Evolutionary conservation across 2,888 invertebrate species (phyloP).

Genomic region (Aphodius granarius): DNA sequence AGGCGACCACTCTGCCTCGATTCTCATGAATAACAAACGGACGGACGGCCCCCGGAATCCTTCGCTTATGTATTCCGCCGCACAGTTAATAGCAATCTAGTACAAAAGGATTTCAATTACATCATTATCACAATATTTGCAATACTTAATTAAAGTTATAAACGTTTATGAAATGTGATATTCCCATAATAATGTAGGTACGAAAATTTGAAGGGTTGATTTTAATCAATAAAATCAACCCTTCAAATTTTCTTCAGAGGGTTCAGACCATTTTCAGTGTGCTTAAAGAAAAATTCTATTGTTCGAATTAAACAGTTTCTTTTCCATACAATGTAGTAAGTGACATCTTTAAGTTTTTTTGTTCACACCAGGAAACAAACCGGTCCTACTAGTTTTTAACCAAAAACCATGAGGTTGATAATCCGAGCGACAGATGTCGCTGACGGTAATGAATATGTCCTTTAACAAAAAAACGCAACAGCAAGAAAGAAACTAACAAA

Average conservation of each 20-base stretch:
- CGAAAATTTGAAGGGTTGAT: too few species aligned
- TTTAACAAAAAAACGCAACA: conserved; percentile 3
- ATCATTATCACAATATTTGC: neutral
- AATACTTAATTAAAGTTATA: neutral
- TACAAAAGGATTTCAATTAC: neutral
- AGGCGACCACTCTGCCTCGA: conserved; percentile 7
- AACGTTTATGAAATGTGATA: neutral
- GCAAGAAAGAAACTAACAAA: conserved; percentile 4
- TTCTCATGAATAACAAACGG: conserved; percentile 14
- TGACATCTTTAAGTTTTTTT: too few species aligned
- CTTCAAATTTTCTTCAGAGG: too few species aligned
- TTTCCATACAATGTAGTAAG: too few species aligned
- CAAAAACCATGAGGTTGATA: neutral
- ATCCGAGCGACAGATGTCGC: neutral
- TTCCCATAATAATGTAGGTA: neutral
- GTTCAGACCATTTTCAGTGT: too few species aligned
- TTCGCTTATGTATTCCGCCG: conserved; percentile 1
- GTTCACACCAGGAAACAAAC: neutral
- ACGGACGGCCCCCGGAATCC: conserved; percentile 4
- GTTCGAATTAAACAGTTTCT: too few species aligned
- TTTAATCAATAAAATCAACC: too few species aligned
- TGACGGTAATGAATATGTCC: conserved; percentile 13
- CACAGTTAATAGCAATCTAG: neutral
- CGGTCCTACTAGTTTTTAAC: neutral
- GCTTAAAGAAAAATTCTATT: too few species aligned